A percentile compares a stretch with the other conserved stretches of the same genome.
phyloP scores from a whole-genome alignment of 2,888 invertebrate genomes.

The Stenotaenia linearis region DNA sequence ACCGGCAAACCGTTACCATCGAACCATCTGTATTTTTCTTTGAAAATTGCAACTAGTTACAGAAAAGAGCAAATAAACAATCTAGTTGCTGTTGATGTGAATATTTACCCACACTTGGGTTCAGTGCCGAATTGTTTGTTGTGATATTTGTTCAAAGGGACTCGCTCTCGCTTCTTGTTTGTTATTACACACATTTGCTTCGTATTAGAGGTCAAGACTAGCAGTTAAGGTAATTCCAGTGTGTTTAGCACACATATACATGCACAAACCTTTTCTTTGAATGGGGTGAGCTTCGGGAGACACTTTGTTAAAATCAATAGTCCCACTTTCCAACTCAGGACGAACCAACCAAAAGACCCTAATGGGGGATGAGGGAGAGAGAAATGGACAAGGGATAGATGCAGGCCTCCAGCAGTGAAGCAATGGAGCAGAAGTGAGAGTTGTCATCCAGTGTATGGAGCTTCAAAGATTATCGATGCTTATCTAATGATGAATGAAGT shows the following conservation, averaged over 20 bases:
- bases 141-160: background rate
- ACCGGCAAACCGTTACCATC: background rate
- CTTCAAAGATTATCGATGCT: conserved; percentile 16
- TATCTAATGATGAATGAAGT: conserved; percentile 20
- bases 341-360: background rate
- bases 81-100: background rate
- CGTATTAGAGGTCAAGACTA: background rate
- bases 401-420: conserved; percentile 13
- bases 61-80: background rate
- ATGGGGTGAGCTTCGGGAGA: background rate
- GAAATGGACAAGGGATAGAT: background rate
- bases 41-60: background rate
- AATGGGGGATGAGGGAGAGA: background rate
- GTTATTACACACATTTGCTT: background rate
- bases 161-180: background rate
- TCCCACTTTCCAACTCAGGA: background rate
- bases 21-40: background rate
- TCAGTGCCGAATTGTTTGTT: background rate
- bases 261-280: background rate
- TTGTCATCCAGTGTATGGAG: conserved; percentile 5
- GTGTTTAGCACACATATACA: background rate
- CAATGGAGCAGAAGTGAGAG: conserved; percentile 26
- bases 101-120: background rate
- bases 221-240: background rate
- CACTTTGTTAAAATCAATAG: background rate